Base-by-base conservation (phyloP, 2,888 invertebrate species). In the Euspilapteryx auroguttella region DNA sequence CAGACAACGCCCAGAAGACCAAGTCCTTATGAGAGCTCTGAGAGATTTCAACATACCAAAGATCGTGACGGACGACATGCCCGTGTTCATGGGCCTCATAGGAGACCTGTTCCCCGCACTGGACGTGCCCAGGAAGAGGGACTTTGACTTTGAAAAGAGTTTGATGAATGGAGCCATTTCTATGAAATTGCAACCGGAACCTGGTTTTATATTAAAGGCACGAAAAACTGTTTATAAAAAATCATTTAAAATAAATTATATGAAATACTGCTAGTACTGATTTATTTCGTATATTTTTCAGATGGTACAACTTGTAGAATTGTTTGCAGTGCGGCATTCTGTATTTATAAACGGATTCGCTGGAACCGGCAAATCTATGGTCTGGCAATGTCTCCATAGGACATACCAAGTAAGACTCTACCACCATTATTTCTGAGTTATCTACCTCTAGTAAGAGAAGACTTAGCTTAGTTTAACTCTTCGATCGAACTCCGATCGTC, bases 1-100 rank as follows among this genome's bases (percentile, higher is more conserved):
- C 50, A 79, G 85, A 28, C 64, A 68, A 14, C 77, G 89, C 20
- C 87, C 94, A 1, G 94, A 95, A 69, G 94, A 95, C 61, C 93
- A 94, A 78, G 94, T 94, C 21, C 59, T 95, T 27, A 95, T 95
- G 94, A 79, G 95, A 56, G 95, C 95, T 1, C 57, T 95, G 40
- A 78, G 95, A 59, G 95, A 95, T 73, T 95, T 95, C 56, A 95
- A 95, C 55, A 87, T 92, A 32, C 95, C 95, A 0, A 95, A 95
- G 78, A 94, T 95, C 41, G 85, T 95, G 6, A 91, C 94, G 0
- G 94, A 95, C 44, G 95, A 95, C 50, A 82, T 86, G 32, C 87
- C 92, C 0, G 87, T 95, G 2, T 95, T 95, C 54, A 90, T 95
- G 91, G 95, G 94, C 9, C 79, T 95, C 12, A 94, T 95, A 39